Conservation (phyloP, 2,888 invertebrate species). For the Mimas tiliae region DNA sequence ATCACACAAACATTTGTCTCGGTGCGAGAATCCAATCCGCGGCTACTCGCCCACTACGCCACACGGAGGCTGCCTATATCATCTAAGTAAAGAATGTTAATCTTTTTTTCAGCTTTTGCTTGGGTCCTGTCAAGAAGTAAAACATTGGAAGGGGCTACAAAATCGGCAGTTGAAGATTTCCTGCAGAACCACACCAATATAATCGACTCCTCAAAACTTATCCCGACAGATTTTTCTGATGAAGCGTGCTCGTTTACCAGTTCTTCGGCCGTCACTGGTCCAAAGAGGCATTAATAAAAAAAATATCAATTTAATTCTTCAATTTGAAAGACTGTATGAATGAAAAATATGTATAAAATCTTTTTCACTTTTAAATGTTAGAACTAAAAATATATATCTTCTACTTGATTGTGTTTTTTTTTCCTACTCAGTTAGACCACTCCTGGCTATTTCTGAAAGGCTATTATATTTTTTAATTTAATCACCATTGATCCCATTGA, state of each 20-base stretch:
- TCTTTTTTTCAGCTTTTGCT: slow-evolving; percentile 54
- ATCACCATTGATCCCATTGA: no score
- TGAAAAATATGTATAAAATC: no score
- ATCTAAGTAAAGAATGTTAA: neutral
- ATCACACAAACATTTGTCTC: no score
- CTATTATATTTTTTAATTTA: no score
- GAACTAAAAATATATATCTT: no score
- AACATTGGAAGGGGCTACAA: slow-evolving; percentile 63
- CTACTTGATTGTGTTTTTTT: no score
- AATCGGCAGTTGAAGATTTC: slow-evolving; percentile 64
- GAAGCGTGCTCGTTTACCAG: slow-evolving; percentile 67
- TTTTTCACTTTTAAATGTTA: no score
- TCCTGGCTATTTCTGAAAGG: no score
- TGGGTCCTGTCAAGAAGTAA: slow-evolving; percentile 70
- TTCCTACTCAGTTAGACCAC: no score
- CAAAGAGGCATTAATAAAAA: slow-evolving; percentile 44
- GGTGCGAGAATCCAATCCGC: no score
- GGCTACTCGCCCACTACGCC: no score
- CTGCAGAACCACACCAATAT: slow-evolving; percentile 61
- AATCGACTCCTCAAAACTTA: slow-evolving; percentile 58
- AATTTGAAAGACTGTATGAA: neutral
- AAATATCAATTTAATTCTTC: neutral
- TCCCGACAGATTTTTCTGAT: slow-evolving; percentile 64
- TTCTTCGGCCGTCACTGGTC: slow-evolving; percentile 54
- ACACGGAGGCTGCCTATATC: no score